Evolutionary conservation across 2,113 vertebrate genomes (phyloP).

Genomic region (Athene cunicularia): DNA sequence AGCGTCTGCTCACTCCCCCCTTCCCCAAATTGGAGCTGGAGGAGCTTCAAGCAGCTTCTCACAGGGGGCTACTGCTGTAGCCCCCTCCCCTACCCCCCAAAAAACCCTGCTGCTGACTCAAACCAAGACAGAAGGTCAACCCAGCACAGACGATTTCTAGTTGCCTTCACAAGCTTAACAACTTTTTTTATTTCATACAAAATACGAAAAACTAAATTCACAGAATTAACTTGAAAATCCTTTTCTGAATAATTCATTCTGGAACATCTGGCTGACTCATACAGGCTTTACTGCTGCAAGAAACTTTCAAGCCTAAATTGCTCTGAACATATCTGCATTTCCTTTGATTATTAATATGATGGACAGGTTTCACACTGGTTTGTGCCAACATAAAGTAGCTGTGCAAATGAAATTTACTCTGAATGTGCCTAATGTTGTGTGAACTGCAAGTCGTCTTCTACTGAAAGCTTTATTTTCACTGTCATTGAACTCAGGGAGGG

Average conservation of each 20-base stretch:
- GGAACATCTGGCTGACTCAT: constrained; percentile 64
- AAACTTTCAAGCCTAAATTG: constrained; percentile 56
- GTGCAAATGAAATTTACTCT: constrained; percentile 41
- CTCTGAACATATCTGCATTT: constrained; percentile 50
- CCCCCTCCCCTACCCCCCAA: too few species aligned
- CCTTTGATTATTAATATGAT: constrained; percentile 69
- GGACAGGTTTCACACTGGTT: constrained; percentile 42
- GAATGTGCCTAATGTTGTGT: constrained; percentile 16
- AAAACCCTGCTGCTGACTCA: too few species aligned
- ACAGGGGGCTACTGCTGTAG: too few species aligned
- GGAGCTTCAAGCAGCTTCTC: too few species aligned
- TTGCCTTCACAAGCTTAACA: not conserved
- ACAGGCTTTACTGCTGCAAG: constrained; percentile 56
- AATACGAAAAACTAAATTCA: constrained; percentile 65
- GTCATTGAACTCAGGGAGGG: constrained; percentile 8
- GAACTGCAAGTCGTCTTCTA: not conserved
- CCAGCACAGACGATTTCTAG: not conserved
- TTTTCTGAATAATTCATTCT: constrained; percentile 71
- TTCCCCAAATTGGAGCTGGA: too few species aligned
- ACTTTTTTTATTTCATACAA: constrained; percentile 20
- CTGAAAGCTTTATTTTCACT: constrained; percentile 37
- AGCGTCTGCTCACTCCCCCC: too few species aligned
- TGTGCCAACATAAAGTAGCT: constrained; percentile 31
- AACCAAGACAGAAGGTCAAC: too few species aligned
- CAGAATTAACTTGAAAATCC: constrained; percentile 52